Evolutionary conservation across 2,113 vertebrate genomes (phyloP), one percentile per base, ranked within the genome.

Genomic region (Cygnus buccinator): DNA sequence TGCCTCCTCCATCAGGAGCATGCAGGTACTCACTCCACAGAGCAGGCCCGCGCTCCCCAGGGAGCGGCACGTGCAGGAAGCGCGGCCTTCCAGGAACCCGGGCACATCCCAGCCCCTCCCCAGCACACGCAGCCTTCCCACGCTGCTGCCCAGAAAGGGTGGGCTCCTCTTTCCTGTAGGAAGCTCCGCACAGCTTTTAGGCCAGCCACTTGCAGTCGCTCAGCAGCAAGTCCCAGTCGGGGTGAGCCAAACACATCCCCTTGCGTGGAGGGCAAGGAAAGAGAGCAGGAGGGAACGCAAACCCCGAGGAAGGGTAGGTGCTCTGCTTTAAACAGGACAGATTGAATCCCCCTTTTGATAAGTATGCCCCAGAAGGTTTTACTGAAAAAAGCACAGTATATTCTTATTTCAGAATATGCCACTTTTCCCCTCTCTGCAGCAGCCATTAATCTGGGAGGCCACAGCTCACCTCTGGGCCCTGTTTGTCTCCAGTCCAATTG

Each of bases 81-180:
- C 70, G 15, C 71, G 92, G 82, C 67, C 79, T 85, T 95, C 58
- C 95, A 93, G 94, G 87, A 96, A 94, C 61, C 48, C 1, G 13
- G 73, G 59, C 58, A 61, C 66, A 65, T 52, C 13, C 0, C 1
- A 3, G 39, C 71, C 84, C 74, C 71, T 95, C 57, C 77, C 66
- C 58, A 70, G 4, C 12, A 41, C 35, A 54, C 1, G 20, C 39
- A 80, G 58, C 62, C 61, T 84, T 90, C 79, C 66, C 59, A 8
- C 11, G 6, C 46, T 26, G 62, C 70, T 91, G 73, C 35, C 62
- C 81, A 93, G 77, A 93, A 72, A 68, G 62, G 77, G 35, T 89
- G 81, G 70, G 33, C 70, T 95, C 39, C 52, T 72, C 89, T 72
- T 81, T 65, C 35, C 80, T 44, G 22, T 61, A 72, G 10, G 52